Conservation (phyloP, 2,797 vertebrate species). For the Enteromius radiatus region DNA sequence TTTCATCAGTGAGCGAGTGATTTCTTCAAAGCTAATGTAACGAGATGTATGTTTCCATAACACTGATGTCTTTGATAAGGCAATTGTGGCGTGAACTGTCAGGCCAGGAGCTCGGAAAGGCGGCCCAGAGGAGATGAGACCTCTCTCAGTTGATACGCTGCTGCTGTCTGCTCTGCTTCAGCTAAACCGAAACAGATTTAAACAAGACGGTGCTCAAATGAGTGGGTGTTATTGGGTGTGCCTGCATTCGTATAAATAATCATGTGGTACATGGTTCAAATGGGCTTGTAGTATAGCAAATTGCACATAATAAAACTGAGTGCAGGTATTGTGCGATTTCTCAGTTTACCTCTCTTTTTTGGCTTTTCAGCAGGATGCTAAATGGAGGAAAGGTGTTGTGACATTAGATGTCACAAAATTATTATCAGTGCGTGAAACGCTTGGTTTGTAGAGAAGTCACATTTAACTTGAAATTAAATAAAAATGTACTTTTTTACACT, state of each 20-base stretch:
- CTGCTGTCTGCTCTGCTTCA: constrained; percentile 62
- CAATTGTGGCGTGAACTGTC: constrained; percentile 77
- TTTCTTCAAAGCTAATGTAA: constrained; percentile 88
- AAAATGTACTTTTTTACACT: not conserved
- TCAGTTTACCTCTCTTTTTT: not conserved
- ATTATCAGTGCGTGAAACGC: not conserved
- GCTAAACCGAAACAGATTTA: constrained; percentile 40
- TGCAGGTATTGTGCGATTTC: not conserved
- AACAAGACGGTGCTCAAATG: constrained; percentile 24
- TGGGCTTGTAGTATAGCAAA: not conserved
- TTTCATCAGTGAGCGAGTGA: constrained; percentile 85
- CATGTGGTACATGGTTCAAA: constrained; percentile 6
- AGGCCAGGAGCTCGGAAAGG: constrained; percentile 54
- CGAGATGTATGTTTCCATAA: constrained; percentile 90
- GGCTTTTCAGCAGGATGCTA: constrained; percentile 79
- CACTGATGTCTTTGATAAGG: constrained; percentile 86
- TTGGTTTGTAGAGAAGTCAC: not conserved
- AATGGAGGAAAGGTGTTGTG: constrained; percentile 75
- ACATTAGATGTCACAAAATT: not conserved
- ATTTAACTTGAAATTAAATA: not conserved
- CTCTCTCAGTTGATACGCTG: constrained; percentile 52
- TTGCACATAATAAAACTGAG: not conserved
- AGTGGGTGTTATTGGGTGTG: constrained; percentile 14
- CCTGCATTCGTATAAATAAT: constrained; percentile 26
- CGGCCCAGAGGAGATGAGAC: constrained; percentile 37